These are phyloP conservation scores for Nematopogon swammerdamellus DNA, from an alignment of 2,888 invertebrate species.

Conservation along the genomic window DNA sequence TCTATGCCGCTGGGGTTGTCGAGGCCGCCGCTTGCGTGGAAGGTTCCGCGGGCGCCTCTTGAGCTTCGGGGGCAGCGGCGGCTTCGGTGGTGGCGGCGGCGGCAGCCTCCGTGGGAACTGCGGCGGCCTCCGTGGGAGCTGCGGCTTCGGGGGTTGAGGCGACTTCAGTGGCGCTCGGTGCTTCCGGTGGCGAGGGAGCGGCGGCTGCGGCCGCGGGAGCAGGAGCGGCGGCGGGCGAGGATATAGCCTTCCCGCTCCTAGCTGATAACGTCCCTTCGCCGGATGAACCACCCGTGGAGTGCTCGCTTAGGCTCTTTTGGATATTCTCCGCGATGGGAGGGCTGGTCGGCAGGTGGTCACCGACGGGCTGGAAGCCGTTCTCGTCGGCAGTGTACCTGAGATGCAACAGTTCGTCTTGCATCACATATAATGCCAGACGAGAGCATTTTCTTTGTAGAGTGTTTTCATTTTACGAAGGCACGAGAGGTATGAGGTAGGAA, in stretches of 20 bases:
- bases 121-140: constrained; percentile 6
- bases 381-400: constrained; percentile 67
- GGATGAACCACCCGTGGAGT: not conserved
- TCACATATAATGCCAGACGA: too few relatives aligned
- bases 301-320: constrained; percentile 14
- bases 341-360: constrained; percentile 60
- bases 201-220: constrained; percentile 11
- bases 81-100: constrained; percentile 6
- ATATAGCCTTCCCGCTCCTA: not conserved
- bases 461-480: too few relatives aligned
- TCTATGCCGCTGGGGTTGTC: constrained; percentile 6
- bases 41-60: constrained; percentile 9
- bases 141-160: constrained; percentile 16
- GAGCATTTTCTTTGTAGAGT: too few relatives aligned
- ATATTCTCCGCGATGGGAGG: constrained; percentile 32
- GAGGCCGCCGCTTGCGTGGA: constrained; percentile 10
- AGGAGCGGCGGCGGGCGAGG: constrained; percentile 6
- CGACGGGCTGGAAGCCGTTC: constrained; percentile 67
- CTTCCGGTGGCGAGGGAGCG: constrained; percentile 7
- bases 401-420: too few relatives aligned
- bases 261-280: too few relatives aligned
- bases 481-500: too few relatives aligned
- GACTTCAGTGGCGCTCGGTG: constrained; percentile 16
- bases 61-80: constrained; percentile 7
- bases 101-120: constrained; percentile 7